These are phyloP conservation scores for Halichoerus grypus DNA, from an alignment of 2,113 vertebrate species.

Conservation along the genomic window DNA sequence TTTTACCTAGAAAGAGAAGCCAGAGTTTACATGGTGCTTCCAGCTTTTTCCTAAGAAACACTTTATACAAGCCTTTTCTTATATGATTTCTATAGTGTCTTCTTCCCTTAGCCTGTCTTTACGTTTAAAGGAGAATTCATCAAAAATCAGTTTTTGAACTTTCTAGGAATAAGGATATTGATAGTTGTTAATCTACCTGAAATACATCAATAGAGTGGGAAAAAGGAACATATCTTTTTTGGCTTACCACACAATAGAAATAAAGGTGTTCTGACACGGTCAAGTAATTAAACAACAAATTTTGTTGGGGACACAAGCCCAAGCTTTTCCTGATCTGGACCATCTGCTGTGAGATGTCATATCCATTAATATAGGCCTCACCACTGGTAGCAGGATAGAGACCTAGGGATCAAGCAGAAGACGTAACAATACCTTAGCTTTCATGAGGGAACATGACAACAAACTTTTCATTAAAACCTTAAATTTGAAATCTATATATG, in stretches of 20 bases:
- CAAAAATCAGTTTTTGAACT: background rate
- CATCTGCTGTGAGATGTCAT: conserved; percentile 95
- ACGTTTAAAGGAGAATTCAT: conserved; percentile 13
- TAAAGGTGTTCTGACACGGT: conserved; percentile 95
- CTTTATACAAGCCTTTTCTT: background rate
- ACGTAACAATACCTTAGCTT: background rate
- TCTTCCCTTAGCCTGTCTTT: background rate
- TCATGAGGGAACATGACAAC: background rate
- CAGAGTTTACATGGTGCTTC: background rate
- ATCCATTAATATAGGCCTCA: conserved; percentile 93
- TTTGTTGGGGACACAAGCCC: conserved; percentile 96
- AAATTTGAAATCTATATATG: background rate
- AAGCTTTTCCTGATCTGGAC: conserved; percentile 94
- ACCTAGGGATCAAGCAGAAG: conserved; percentile 86
- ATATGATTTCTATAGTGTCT: background rate
- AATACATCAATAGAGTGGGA: background rate
- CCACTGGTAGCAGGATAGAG: conserved; percentile 93
- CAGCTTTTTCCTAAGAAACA: background rate
- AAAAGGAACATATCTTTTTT: background rate
- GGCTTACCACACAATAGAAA: conserved; percentile 94
- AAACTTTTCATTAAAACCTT: background rate
- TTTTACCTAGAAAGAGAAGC: conserved; percentile 90
- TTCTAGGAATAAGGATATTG: background rate
- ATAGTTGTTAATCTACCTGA: background rate
- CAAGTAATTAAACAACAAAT: conserved; percentile 95